Conservation (phyloP, 2,888 invertebrate genomes). For the Vesta saturnalis region DNA sequence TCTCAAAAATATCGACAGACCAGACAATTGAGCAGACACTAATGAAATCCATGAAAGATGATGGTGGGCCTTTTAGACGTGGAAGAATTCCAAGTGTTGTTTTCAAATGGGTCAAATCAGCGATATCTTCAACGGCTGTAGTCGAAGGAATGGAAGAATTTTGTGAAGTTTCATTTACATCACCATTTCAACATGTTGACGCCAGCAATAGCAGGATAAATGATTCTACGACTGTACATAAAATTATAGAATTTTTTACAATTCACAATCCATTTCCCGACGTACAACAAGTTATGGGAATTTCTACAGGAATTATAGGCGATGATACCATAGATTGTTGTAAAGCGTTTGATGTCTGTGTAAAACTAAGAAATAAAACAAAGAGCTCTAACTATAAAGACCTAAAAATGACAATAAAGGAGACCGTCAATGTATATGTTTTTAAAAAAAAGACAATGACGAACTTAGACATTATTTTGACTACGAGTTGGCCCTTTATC, state of each 20-base stretch:
- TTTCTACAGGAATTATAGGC: not conserved
- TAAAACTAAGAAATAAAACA: not conserved
- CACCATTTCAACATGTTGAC: not conserved
- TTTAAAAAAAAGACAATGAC: constrained; percentile 15
- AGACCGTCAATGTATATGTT: constrained; percentile 20
- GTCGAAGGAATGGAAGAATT: too few relatives aligned
- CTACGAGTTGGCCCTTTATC: constrained; percentile 27
- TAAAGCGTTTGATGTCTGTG: not conserved
- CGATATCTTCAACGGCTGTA: too few relatives aligned
- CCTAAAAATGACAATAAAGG: too few relatives aligned
- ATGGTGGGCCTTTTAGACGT: too few relatives aligned
- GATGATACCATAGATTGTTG: not conserved
- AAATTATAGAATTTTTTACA: not conserved
- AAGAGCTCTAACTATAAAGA: not conserved
- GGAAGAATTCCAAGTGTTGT: too few relatives aligned
- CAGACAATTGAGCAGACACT: too few relatives aligned
- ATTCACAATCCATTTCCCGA: not conserved
- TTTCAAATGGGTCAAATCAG: too few relatives aligned
- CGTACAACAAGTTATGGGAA: not conserved
- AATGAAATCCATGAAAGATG: too few relatives aligned
- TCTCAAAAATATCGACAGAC: too few relatives aligned
- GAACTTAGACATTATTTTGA: not conserved
- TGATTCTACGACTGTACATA: not conserved
- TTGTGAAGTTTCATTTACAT: too few relatives aligned
- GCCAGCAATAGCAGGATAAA: not conserved